phyloP scores from a whole-genome alignment of 2,797 vertebrate species.

The Otolemur crassicaudatus region DNA sequence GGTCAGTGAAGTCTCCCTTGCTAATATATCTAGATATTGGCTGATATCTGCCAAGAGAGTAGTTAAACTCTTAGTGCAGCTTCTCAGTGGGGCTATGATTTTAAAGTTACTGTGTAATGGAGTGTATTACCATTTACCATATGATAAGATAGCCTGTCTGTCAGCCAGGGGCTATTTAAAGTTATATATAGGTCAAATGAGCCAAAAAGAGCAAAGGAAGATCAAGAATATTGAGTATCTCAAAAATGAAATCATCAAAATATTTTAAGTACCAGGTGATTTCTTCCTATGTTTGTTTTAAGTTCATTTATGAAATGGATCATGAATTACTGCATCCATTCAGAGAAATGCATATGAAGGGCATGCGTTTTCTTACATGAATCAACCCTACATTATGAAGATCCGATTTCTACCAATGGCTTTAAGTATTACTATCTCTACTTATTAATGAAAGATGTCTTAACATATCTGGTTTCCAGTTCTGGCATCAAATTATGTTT shows the following conservation, averaged over 20 bases:
- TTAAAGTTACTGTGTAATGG: conserved; percentile 87
- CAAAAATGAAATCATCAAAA: conserved; percentile 65
- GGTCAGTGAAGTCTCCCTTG: conserved; percentile 34
- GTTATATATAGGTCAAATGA: conserved; percentile 88
- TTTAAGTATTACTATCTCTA: not conserved
- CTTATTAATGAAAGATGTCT: conserved; percentile 25
- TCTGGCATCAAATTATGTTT: conserved; percentile 45
- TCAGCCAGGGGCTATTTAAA: conserved; percentile 85
- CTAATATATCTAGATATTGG: conserved; percentile 66
- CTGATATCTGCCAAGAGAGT: conserved; percentile 74
- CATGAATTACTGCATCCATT: conserved; percentile 63
- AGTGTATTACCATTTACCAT: conserved; percentile 86
- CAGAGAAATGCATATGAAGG: conserved; percentile 75
- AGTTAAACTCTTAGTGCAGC: conserved; percentile 79
- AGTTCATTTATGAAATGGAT: conserved; percentile 75
- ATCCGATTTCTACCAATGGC: conserved; percentile 8
- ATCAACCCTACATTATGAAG: conserved; percentile 3
- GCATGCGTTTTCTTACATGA: conserved; percentile 60
- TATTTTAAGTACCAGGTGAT: conserved; percentile 53
- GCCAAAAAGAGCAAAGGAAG: conserved; percentile 81
- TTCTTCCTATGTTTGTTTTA: conserved; percentile 37
- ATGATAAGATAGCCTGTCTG: conserved; percentile 86
- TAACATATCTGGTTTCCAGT: not conserved
- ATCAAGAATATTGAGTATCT: conserved; percentile 71
- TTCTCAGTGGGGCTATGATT: conserved; percentile 85